Evolutionary conservation across 2,113 vertebrate genomes (phyloP), one percentile per base, ranked within the genome.

Genomic region (Eptesicus fuscus): DNA sequence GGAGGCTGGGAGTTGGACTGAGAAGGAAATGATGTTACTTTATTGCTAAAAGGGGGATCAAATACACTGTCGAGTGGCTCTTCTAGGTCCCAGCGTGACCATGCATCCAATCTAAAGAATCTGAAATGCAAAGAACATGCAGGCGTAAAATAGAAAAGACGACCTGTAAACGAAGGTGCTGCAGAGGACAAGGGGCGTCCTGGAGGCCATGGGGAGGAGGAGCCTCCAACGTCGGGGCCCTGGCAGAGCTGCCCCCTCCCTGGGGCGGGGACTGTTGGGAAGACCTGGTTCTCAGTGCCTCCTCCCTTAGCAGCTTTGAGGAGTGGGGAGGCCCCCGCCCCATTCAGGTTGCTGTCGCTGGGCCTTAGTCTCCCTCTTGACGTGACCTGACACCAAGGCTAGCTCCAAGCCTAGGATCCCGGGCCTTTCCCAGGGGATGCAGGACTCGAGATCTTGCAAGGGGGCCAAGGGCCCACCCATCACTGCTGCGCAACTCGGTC

Each of bases 51-150:
- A 99, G 98, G 96, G 99, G 99, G 99, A 99, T 99, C 98, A 99
- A 99, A 99, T 98, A 99, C 98, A 99, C 99, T 99, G 99, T 98
- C 98, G 90, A 99, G 99, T 99, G 97, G 98, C 99, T 99, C 97
- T 99, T 99, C 98, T 98, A 98, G 98, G 99, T 99, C 99, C 99
- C 99, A 99, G 99, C 98, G 99, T 99, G 98, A 99, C 99, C 99
- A 99, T 99, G 99, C 99, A 99, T 99, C 99, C 99, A 99, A 98
- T 99, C 99, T 98, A 98, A 98, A 98, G 98, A 99, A 99, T 99
- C 99, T 99, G 99, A 99, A 99, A 99, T 99, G 99, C 99, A 99
- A 99, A 98, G 98, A 98, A 99, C 99, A 99, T 99, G 99, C 99
- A 99, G 99, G 99, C 98, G 97, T 98, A 98, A 98, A 98, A 98